phyloP scores from a whole-genome alignment of 2,888 invertebrate genomes.

The Epinotia bilunana region DNA sequence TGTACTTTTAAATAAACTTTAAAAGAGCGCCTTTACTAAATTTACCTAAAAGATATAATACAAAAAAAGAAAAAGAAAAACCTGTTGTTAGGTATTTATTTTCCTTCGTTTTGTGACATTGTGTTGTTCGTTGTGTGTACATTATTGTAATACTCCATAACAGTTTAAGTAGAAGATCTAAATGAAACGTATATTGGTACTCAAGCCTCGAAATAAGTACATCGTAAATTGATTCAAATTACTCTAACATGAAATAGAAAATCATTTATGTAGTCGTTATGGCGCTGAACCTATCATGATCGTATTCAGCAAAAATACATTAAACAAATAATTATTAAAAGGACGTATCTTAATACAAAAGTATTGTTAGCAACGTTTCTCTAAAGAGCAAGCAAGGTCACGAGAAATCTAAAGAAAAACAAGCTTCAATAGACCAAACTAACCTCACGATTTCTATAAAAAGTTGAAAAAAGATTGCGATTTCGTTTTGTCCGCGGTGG shows the following conservation, averaged over 20 bases:
- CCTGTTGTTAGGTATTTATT: too few relatives aligned
- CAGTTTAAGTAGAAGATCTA: conserved; percentile 1
- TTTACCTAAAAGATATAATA: too few relatives aligned
- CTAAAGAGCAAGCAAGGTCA: conserved; percentile 45
- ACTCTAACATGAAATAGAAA: conserved; percentile 60
- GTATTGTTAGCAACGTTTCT: background rate
- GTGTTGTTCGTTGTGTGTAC: too few relatives aligned
- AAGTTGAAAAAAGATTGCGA: conserved; percentile 32
- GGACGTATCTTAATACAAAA: conserved; percentile 42
- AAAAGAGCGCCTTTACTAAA: too few relatives aligned
- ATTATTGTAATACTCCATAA: conserved; percentile 1
- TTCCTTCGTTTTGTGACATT: too few relatives aligned
- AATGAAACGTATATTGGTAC: conserved; percentile 34
- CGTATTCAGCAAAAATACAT: conserved; percentile 47
- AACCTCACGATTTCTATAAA: conserved; percentile 52
- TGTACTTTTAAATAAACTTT: too few relatives aligned
- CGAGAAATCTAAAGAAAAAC: conserved; percentile 59
- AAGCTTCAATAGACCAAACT: conserved; percentile 50
- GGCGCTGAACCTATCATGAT: conserved; percentile 34
- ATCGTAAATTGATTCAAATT: conserved; percentile 41
- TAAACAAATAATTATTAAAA: conserved; percentile 52
- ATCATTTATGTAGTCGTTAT: conserved; percentile 56
- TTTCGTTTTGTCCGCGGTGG: conserved; percentile 48
- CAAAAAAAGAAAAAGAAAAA: too few relatives aligned
- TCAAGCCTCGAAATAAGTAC: conserved; percentile 24